Percentiles rank a stretch among this genome's conserved stretches.
These are phyloP conservation scores for Diadophis punctatus DNA, from an alignment of 2,113 vertebrate species.

Conservation along the genomic window DNA sequence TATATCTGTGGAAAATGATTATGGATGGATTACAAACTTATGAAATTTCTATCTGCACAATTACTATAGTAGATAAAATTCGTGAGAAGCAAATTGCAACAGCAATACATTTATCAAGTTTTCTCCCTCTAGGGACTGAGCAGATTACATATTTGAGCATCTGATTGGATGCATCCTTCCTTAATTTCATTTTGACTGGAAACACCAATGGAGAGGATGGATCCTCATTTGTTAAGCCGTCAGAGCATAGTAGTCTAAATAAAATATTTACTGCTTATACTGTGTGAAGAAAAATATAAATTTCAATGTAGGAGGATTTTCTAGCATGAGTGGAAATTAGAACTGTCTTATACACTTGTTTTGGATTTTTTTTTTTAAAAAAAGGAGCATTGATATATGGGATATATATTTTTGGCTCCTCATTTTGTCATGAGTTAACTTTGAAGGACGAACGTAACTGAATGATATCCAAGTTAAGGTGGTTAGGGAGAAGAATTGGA, in stretches of 20 bases:
- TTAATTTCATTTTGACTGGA: not conserved
- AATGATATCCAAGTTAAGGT: not conserved
- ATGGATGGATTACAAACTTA: not conserved
- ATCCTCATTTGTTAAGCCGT: not conserved
- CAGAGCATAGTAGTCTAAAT: not conserved
- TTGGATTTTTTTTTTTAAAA: not conserved
- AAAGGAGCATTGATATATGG: not conserved
- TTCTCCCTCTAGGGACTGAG: not conserved
- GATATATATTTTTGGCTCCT: not conserved
- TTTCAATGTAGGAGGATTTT: not conserved
- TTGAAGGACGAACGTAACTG: not conserved
- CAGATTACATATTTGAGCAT: not conserved
- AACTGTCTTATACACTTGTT: not conserved
- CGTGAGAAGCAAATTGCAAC: not conserved
- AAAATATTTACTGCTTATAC: not conserved
- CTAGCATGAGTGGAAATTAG: not conserved
- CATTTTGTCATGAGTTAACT: not conserved
- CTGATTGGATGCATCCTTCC: not conserved
- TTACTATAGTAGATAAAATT: not conserved
- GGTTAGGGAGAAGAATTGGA: not conserved
- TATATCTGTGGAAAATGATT: not conserved
- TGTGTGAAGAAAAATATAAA: not conserved
- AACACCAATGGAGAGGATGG: not conserved
- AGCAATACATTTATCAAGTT: not conserved
- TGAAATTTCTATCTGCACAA: not conserved